A percentile compares a stretch with the other conserved stretches of the same genome.
These are phyloP conservation scores for Linnaemya vulpina DNA, from an alignment of 2,888 invertebrate species.

Conservation along the genomic window DNA sequence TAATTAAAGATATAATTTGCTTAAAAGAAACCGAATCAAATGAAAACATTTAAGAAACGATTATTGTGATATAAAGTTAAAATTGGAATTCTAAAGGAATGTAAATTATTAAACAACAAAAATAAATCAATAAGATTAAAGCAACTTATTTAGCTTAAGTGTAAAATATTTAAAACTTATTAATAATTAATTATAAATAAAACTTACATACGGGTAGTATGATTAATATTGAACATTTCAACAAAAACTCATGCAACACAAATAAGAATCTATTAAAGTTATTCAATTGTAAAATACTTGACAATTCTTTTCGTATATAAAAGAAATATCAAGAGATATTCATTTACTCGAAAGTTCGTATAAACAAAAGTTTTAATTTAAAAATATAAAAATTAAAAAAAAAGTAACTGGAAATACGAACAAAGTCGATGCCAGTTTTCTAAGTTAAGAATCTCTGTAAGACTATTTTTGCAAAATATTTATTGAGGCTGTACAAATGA, in stretches of 20 bases:
- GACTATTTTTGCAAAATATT: background rate
- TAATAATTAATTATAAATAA: conserved; percentile 26
- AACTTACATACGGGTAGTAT: conserved; percentile 64
- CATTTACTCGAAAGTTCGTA: conserved; percentile 4
- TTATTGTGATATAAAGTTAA: conserved; percentile 73
- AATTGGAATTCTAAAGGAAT: conserved; percentile 68
- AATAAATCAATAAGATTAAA: conserved; percentile 2
- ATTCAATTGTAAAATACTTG: conserved; percentile 31
- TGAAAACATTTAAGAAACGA: conserved; percentile 68
- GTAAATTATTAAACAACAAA: conserved; percentile 51
- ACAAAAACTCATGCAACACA: conserved; percentile 22
- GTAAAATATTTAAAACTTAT: conserved; percentile 7
- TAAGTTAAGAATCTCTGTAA: background rate
- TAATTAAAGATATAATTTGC: background rate
- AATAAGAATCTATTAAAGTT: conserved; percentile 4
- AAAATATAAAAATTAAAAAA: background rate
- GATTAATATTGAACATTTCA: conserved; percentile 49
- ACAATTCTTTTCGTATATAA: background rate
- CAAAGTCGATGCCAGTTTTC: too few relatives aligned
- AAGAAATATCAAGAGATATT: background rate
- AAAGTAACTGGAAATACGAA: conserved; percentile 23
- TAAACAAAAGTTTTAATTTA: background rate
- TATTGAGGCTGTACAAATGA: background rate
- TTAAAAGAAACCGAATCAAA: conserved; percentile 30
- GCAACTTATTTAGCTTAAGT: conserved; percentile 12